Evolutionary conservation across 2,888 invertebrate genomes (phyloP), one percentile per base, ranked within the genome.

Genomic region (Neoascia interrupta): DNA sequence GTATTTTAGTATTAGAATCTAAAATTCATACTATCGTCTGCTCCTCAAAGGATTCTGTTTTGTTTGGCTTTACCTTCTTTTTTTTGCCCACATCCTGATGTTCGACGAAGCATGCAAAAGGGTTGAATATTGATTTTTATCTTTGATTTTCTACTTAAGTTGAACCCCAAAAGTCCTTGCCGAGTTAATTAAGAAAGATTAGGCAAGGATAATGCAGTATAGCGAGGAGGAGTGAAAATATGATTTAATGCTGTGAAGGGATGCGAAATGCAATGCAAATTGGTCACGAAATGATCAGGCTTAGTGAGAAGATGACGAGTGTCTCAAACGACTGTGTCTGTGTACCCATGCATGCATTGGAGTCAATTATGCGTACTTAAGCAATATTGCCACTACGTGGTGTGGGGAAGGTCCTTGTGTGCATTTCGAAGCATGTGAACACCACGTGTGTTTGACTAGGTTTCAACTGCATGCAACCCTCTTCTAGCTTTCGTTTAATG

Each of bases 311-410:
- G 34, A 49, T 39, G 53, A 68, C 43, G 41, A 63, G 74, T 74
- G 53, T 68, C 26, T 49, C 56, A 56, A n/a, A 61, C 53, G 61
- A 34, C 39, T 61, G n/a, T 61, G 49, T 49, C 51, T 36, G 56
- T 36, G 51, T 56, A 43, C 54, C 70, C 63, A 56, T 58, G 51
- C 56, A 70, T 56, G 51, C 56, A 56, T 36, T 51, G 54, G 63
- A 75, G 70, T 70, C 75, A 75, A 70, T 75, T 75, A 75, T 63
- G 75, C 70, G 63, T 70, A 28, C 43, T 70, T 63, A 64, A 76
- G 63, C 56, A 56, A 76, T n/a, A n/a, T 75, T 70, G 56, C 63
- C 43, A 63, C 70, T 51, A 63, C 45, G 31, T 58, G 21, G 26
- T 13, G 13, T 37, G 37, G 11, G 28, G 11, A 31, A 41, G 21